Conservation (phyloP, 2,888 invertebrate genomes). For the Sarcophaga caerulescens region DNA sequence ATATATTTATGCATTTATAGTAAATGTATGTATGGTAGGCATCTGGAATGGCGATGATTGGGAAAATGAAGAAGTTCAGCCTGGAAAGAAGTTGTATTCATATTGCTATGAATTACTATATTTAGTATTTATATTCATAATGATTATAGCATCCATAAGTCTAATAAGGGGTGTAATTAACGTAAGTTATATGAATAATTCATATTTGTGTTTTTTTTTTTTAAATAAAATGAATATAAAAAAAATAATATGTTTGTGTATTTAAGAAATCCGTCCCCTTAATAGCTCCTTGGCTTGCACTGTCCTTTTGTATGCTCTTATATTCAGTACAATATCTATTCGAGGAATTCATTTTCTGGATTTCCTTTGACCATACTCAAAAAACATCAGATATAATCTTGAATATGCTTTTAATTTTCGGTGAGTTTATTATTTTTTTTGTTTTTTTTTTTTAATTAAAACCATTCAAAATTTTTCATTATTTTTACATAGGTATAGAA, state of each 20-base stretch:
- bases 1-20: not conserved
- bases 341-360: constrained; percentile 7
- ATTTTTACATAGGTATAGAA: constrained; percentile 19
- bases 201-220: not conserved
- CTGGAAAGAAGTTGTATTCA: not conserved
- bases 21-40: not conserved
- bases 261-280: constrained; percentile 13
- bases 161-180: constrained; percentile 31
- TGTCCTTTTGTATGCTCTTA: constrained; percentile 7
- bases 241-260: not conserved
- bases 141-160: constrained; percentile 31
- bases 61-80: not conserved
- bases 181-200: not conserved
- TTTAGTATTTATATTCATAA: constrained; percentile 10
- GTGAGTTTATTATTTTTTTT: not conserved
- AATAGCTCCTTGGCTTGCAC: constrained; percentile 5
- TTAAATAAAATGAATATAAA: not conserved
- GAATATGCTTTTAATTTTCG: not conserved
- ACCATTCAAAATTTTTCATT: not conserved
- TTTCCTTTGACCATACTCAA: not conserved
- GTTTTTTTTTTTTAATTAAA: not conserved
- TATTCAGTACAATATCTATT: constrained; percentile 24
- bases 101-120: not conserved
- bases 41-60: not conserved
- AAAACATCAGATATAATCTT: not conserved